phyloP scores from a whole-genome alignment of 1,140 invertebrate species.

The Plectus sambesii region DNA sequence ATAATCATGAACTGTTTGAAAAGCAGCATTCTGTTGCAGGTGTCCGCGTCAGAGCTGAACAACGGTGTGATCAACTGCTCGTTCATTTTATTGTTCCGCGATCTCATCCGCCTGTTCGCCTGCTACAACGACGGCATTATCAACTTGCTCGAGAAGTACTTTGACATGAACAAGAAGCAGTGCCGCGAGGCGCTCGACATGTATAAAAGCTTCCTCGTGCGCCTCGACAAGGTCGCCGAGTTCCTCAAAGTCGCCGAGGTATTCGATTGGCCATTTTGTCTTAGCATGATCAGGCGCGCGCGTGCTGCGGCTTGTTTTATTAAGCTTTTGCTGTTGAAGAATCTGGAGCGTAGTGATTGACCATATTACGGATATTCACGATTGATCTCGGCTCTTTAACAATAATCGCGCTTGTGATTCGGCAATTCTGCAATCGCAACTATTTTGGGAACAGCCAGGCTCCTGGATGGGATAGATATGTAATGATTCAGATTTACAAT shows the following conservation, averaged over 20 bases:
- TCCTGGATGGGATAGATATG: too few relatives aligned
- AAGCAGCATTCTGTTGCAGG: conserved; percentile 45
- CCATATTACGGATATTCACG: conserved; percentile 17
- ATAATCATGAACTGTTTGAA: conserved; percentile 5
- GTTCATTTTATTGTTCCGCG: conserved; percentile 94
- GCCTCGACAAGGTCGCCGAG: conserved; percentile 96
- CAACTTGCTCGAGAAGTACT: conserved; percentile 96
- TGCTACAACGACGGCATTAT: conserved; percentile 99
- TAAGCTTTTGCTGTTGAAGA: background rate
- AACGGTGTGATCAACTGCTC: conserved; percentile 97
- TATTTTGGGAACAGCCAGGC: too few relatives aligned
- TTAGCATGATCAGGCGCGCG: too few relatives aligned
- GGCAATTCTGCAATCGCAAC: too few relatives aligned
- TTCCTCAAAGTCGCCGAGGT: conserved; percentile 93
- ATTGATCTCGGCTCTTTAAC: too few relatives aligned
- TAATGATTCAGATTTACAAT: too few relatives aligned
- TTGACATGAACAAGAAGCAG: conserved; percentile 98
- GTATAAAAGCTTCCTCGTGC: conserved; percentile 92
- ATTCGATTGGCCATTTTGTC: conserved; percentile 53
- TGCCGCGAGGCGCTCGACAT: conserved; percentile 92
- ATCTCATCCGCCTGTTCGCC: conserved; percentile 94
- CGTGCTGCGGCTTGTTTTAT: too few relatives aligned
- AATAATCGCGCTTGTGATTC: too few relatives aligned
- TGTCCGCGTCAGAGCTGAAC: conserved; percentile 88
- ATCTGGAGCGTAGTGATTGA: too few relatives aligned